These are phyloP conservation scores for Corythoichthys intestinalis DNA, from an alignment of 2,113 vertebrate species.

Conservation along the genomic window DNA sequence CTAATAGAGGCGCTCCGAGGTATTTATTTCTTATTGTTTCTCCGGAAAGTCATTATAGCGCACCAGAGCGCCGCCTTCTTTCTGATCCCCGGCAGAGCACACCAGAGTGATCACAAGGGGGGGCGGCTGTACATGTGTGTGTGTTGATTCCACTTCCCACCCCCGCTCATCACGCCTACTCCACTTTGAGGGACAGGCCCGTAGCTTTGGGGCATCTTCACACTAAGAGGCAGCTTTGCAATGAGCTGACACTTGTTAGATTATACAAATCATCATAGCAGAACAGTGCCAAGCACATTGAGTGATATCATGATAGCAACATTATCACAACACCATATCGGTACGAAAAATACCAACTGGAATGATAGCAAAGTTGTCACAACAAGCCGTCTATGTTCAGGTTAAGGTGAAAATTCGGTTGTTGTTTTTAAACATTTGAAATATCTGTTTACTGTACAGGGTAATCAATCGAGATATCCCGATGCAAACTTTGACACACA, in stretches of 20 bases:
- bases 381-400: too few relatives aligned
- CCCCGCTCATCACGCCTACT: constrained; percentile 30
- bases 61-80: constrained; percentile 63
- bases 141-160: constrained; percentile 25
- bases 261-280: not conserved
- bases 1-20: constrained; percentile 76
- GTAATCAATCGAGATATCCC: too few relatives aligned
- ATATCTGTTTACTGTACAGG: too few relatives aligned
- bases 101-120: constrained; percentile 12
- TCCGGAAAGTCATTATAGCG: constrained; percentile 70
- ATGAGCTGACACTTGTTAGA: constrained; percentile 48
- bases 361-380: too few relatives aligned
- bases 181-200: constrained; percentile 50
- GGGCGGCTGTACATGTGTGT: constrained; percentile 13
- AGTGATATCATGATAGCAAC: not conserved
- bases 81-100: constrained; percentile 47
- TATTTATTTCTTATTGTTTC: constrained; percentile 76
- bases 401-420: too few relatives aligned
- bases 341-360: not conserved
- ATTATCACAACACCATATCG: not conserved
- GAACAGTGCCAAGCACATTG: not conserved
- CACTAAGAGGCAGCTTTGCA: constrained; percentile 51
- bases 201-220: constrained; percentile 60
- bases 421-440: too few relatives aligned
- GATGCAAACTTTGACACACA: too few relatives aligned